phyloP scores from a whole-genome alignment of 2,113 vertebrate genomes.

The Carassius carassius region DNA sequence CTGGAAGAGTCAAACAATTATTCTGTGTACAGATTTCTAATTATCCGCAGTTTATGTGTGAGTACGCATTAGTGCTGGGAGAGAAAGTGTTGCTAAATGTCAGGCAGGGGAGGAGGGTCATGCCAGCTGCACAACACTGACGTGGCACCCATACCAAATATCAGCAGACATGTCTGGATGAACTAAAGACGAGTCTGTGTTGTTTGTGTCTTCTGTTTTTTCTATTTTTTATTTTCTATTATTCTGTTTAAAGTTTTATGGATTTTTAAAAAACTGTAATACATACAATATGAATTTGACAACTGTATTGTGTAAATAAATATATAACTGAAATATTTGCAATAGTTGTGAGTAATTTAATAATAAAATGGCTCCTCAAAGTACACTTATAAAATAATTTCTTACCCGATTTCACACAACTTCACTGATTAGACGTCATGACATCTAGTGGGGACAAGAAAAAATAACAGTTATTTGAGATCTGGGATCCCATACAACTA shows the following conservation, averaged over 20 bases:
- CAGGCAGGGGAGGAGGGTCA: conserved; percentile 35
- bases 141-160: conserved; percentile 49
- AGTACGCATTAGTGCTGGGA: conserved; percentile 57
- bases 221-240: too few species aligned
- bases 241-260: too few species aligned
- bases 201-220: too few species aligned
- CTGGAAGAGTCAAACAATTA: conserved; percentile 59
- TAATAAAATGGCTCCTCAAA: neutral
- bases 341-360: too few species aligned
- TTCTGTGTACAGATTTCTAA: conserved; percentile 66
- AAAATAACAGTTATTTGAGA: neutral
- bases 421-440: conserved; percentile 23
- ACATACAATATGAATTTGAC: neutral
- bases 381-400: neutral
- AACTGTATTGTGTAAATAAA: neutral
- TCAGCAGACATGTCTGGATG: conserved; percentile 35
- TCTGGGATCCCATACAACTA: neutral
- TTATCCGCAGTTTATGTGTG: conserved; percentile 16
- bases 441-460: conserved; percentile 68
- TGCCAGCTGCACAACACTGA: conserved; percentile 37
- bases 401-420: too few species aligned
- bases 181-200: neutral
- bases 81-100: conserved; percentile 69
- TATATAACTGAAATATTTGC: too few species aligned
- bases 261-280: neutral